A percentile compares a stretch with the other conserved stretches of the same genome.
These are phyloP conservation scores for Babylonia areolata DNA, from an alignment of 1,140 invertebrate species.

Conservation along the genomic window DNA sequence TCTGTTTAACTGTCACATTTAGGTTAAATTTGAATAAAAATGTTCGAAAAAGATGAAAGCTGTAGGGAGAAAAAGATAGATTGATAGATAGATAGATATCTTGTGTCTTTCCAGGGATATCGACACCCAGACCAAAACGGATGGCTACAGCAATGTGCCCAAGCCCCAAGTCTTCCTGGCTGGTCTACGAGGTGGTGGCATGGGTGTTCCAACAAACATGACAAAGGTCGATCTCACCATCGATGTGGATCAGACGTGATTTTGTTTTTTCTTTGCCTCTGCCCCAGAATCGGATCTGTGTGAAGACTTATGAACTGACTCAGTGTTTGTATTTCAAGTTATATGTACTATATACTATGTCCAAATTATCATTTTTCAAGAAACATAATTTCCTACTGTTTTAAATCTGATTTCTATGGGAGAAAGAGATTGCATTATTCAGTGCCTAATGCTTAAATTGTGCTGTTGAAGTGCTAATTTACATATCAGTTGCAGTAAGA, in stretches of 20 bases:
- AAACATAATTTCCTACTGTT: too few species aligned
- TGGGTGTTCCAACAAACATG: slow-evolving; percentile 70
- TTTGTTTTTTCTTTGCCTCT: background rate
- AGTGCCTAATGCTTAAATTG: too few species aligned
- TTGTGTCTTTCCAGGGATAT: slow-evolving; percentile 62
- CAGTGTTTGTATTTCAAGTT: background rate
- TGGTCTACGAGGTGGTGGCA: slow-evolving; percentile 74
- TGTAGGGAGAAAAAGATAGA: too few species aligned
- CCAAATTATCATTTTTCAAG: too few species aligned
- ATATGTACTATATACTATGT: background rate
- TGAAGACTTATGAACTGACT: background rate
- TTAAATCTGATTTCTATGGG: too few species aligned
- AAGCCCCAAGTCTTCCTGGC: slow-evolving; percentile 74
- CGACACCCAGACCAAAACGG: slow-evolving; percentile 73
- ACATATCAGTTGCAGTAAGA: background rate
- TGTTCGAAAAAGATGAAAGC: too few species aligned
- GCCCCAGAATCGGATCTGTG: background rate
- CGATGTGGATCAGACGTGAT: slow-evolving; percentile 62
- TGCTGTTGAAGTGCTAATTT: too few species aligned
- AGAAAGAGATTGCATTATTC: too few species aligned
- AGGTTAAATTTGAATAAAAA: too few species aligned
- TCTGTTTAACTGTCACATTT: too few species aligned
- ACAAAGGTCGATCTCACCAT: slow-evolving; percentile 76
- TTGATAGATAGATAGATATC: too few species aligned
- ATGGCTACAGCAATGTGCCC: slow-evolving; percentile 75